Percentiles rank a stretch among this genome's conserved stretches.
Evolutionary conservation across 2,113 vertebrate genomes (phyloP).

Genomic region (Notothenia rossii): DNA sequence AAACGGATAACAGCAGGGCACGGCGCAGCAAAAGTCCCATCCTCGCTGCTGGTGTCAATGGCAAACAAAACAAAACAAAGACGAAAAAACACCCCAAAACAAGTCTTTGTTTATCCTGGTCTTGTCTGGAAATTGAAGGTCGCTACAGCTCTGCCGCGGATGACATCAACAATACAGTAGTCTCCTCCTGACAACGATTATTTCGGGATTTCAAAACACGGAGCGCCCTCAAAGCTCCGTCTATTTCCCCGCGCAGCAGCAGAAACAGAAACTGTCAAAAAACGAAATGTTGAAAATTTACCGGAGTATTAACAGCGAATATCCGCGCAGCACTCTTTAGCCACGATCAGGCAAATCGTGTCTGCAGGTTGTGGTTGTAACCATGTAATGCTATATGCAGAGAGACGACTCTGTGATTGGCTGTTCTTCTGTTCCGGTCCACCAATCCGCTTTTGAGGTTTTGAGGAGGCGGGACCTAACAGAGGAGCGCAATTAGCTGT

Average conservation of each 20-base stretch:
- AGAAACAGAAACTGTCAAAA: not conserved
- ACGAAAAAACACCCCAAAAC: not conserved
- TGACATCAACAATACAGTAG: conserved; percentile 79
- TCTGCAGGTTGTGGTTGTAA: conserved; percentile 15
- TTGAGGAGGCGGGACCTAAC: conserved; percentile 14
- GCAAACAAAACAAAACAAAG: not conserved
- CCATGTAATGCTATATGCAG: conserved; percentile 36
- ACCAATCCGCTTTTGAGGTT: conserved; percentile 47
- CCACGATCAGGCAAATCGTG: conserved; percentile 42
- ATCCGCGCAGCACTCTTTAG: conserved; percentile 22
- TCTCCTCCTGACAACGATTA: conserved; percentile 73
- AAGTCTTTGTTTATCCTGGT: conserved; percentile 63
- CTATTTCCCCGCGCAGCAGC: not conserved
- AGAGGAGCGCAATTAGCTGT: conserved; percentile 35
- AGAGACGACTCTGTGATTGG: conserved; percentile 67
- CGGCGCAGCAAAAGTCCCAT: conserved; percentile 71
- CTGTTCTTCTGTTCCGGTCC: not conserved
- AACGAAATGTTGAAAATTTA: not conserved
- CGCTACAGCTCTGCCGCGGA: conserved; percentile 70
- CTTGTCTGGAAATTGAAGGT: conserved; percentile 64
- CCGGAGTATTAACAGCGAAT: conserved; percentile 5
- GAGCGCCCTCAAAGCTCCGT: not conserved
- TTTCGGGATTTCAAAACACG: conserved; percentile 51
- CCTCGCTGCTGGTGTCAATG: conserved; percentile 23
- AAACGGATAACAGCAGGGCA: conserved; percentile 59